Base-by-base conservation (phyloP, 2,113 vertebrate genomes). In the Halcyon senegalensis region DNA sequence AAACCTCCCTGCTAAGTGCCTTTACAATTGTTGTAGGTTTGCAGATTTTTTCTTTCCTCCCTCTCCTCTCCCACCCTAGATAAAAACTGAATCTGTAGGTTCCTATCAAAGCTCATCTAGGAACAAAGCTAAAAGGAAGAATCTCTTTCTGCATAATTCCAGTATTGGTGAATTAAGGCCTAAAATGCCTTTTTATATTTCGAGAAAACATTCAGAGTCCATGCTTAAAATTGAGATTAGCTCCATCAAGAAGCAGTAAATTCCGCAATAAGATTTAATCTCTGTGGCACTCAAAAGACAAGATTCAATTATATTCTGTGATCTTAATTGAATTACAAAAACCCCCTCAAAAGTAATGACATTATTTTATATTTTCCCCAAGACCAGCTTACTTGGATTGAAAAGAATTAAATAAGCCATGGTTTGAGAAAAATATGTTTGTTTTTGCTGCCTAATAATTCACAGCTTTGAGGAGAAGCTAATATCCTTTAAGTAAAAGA, bases 401-500 rank as follows among this genome's bases (percentile, higher is more conserved):
- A 96, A 97, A 95, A 94, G 86, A 97, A 97, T 91, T 87, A 89
- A 95, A 96, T 95, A 96, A 94, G 10, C 58, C 58, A 76, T 73
- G 79, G 88, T 96, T 97, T 97, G 53, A 88, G 93, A 94, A 82
- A 97, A 97, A 97, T 93, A 84, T 97, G 95, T 98, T 98, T 98
- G 94, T 97, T 98, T 98, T 96, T 96, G 58, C 95, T 97, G 56
- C 31, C 70, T 98, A 96, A 97, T 97, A 97, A 97, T 97, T 96
- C 82, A 93, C 82, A 96, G 96, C 95, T 98, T 97, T 97, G 96
- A 97, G 78, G 67, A 95, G 95, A 98, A 96, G 87, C 92, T 98
- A 97, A 98, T 97, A 98, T 96, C 64, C 92, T 98, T 97, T 97
- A 98, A 97, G 97, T 97, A 98, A 97, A 97, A 96, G 92, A 97